A percentile compares a stretch with the other conserved stretches of the same genome.
These are phyloP conservation scores for Heliconius hermathena DNA, from an alignment of 1,140 invertebrate species.

Conservation along the genomic window DNA sequence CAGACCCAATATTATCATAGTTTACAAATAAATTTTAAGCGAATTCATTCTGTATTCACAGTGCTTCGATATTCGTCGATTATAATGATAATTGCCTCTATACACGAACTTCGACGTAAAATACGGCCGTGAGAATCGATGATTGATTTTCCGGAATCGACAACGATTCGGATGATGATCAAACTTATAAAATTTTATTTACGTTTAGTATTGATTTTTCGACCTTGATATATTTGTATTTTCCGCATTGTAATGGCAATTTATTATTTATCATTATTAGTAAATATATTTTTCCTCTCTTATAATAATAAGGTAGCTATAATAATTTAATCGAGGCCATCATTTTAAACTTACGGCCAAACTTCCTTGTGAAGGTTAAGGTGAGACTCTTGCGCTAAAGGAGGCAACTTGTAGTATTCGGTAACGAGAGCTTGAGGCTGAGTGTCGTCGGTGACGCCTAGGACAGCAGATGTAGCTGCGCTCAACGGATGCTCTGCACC, in stretches of 20 bases:
- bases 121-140: constrained; percentile 77
- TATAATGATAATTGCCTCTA: constrained; percentile 77
- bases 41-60: constrained; percentile 77
- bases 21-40: constrained; percentile 82
- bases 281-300: not conserved
- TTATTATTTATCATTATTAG: constrained; percentile 16
- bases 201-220: constrained; percentile 48
- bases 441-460: constrained; percentile 62
- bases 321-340: not conserved
- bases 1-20: constrained; percentile 78
- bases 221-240: constrained; percentile 48
- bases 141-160: constrained; percentile 72
- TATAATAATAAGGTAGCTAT: constrained; percentile 1
- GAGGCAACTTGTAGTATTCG: constrained; percentile 80
- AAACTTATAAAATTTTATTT: constrained; percentile 31
- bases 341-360: constrained; percentile 71
- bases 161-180: constrained; percentile 35
- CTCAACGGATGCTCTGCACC: constrained; percentile 66
- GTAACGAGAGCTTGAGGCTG: constrained; percentile 67
- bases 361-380: constrained; percentile 75
- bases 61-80: constrained; percentile 69
- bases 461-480: constrained; percentile 66
- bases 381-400: constrained; percentile 67
- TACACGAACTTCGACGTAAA: constrained; percentile 76
- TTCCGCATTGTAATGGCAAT: constrained; percentile 25